These are phyloP conservation scores for Atractosteus spatula DNA, from an alignment of 2,113 vertebrate genomes.

Conservation along the genomic window DNA sequence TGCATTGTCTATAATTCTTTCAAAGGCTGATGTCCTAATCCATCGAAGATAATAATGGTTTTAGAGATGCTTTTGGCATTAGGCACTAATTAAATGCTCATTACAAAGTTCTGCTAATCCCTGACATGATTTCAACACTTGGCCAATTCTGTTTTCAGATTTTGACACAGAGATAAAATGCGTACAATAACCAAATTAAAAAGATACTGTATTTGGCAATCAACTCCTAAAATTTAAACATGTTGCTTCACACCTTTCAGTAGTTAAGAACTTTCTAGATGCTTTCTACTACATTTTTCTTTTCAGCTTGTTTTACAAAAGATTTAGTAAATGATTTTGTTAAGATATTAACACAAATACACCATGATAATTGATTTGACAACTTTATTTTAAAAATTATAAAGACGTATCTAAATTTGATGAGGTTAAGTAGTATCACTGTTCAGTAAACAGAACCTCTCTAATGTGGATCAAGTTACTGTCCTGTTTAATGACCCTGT, in stretches of 20 bases:
- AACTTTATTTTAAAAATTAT: too few relatives aligned
- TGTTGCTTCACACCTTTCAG: slow-evolving; percentile 9
- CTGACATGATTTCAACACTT: slow-evolving; percentile 9
- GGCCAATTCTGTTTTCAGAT: background rate
- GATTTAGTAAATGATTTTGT: too few relatives aligned
- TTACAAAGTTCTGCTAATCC: background rate
- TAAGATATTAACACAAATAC: too few relatives aligned
- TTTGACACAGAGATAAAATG: background rate
- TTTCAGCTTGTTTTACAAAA: background rate
- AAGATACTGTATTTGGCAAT: slow-evolving; percentile 2
- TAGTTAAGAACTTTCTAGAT: background rate
- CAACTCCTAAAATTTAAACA: background rate
- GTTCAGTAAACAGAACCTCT: too few relatives aligned
- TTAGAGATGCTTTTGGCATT: background rate
- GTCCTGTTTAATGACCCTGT: too few relatives aligned
- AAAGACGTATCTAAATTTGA: too few relatives aligned
- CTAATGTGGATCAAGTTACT: too few relatives aligned
- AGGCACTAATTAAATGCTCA: background rate
- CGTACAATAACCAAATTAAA: background rate
- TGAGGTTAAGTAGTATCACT: too few relatives aligned
- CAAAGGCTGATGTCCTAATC: background rate
- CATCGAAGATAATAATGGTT: slow-evolving; percentile 1
- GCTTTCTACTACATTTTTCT: too few relatives aligned
- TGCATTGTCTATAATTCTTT: slow-evolving; percentile 1
- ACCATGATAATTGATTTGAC: too few relatives aligned